These are phyloP conservation scores for Anarrhichthys ocellatus DNA, from an alignment of 2,113 vertebrate species.

Conservation along the genomic window DNA sequence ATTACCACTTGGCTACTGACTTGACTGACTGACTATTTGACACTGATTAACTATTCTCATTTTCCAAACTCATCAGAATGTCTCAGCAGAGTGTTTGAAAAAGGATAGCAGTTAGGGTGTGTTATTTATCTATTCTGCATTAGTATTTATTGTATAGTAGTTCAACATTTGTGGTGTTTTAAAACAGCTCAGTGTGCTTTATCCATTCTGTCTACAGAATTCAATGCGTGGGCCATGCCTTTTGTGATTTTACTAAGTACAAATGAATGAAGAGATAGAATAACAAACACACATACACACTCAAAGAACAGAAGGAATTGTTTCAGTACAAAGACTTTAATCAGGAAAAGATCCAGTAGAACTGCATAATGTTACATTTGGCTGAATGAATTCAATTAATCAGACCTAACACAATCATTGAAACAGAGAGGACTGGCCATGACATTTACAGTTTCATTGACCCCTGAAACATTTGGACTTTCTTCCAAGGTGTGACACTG, in stretches of 20 bases:
- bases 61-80: conserved; percentile 44
- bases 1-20: conserved; percentile 35
- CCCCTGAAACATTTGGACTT: conserved; percentile 28
- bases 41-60: conserved; percentile 37
- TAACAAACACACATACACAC: conserved; percentile 3
- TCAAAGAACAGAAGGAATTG: background rate
- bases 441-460: conserved; percentile 64
- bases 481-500: conserved; percentile 15
- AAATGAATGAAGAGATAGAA: background rate
- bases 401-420: conserved; percentile 30
- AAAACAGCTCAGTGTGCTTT: conserved; percentile 2
- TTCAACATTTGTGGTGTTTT: background rate
- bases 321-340: conserved; percentile 30
- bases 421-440: conserved; percentile 30
- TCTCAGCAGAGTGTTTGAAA: conserved; percentile 18
- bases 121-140: background rate
- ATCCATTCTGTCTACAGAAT: background rate
- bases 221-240: background rate
- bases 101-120: background rate
- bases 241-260: conserved; percentile 7
- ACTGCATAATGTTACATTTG: conserved; percentile 45
- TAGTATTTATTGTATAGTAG: background rate
- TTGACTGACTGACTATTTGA: background rate
- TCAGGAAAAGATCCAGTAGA: conserved; percentile 8
- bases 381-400: conserved; percentile 53